Base-by-base conservation (phyloP, 1,140 invertebrate species). In the Brachionus rubens region DNA sequence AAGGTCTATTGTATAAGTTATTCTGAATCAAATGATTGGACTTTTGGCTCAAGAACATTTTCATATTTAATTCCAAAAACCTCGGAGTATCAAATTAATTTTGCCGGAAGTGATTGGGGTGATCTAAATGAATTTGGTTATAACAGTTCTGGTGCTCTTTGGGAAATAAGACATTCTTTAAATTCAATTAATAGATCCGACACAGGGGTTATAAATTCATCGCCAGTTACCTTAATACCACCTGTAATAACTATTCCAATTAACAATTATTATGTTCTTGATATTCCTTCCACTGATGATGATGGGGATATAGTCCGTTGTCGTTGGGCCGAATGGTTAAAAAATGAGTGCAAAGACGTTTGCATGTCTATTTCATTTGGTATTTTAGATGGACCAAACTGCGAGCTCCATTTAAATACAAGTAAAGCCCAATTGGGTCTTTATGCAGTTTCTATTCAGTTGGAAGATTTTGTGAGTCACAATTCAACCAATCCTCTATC, bases 281-380 rank as follows among this genome's bases (percentile, higher is more conserved):
- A 72, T 33, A 72, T 72, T 21, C 68, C 68, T 14, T 48, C 12
- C 10, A 72, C 47, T 50, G 68, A 72, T 54, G 30, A 50, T 21
- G 33, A 36, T 43, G 21, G 40, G n/a, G 68, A 72, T 48, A 2
- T 50, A 40, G 36, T 72, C 0, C 19, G 46, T n/a, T 72, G 68
- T 48, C 19, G 68, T 50, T 72, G 68, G 68, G 28, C 68, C 30
- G 46, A 72, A 21, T 50, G 68, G 46, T 12, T 16, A 26, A 36
- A 40, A 10, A 54, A 40, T 24, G 68, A 72, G 50, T 72, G 68
- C 6, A 36, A 24, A 41, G 59, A 65, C 43, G 47, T 72, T 12
- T 72, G 68, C 16, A 19, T 21, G 26, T 30, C 68, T 50, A 28
- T 72, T 47, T 46, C 68, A 21, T 50, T 72, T 24, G 46, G 43